Base-by-base conservation (phyloP, 2,797 vertebrate species). In the Sebastes ruberrimus region DNA sequence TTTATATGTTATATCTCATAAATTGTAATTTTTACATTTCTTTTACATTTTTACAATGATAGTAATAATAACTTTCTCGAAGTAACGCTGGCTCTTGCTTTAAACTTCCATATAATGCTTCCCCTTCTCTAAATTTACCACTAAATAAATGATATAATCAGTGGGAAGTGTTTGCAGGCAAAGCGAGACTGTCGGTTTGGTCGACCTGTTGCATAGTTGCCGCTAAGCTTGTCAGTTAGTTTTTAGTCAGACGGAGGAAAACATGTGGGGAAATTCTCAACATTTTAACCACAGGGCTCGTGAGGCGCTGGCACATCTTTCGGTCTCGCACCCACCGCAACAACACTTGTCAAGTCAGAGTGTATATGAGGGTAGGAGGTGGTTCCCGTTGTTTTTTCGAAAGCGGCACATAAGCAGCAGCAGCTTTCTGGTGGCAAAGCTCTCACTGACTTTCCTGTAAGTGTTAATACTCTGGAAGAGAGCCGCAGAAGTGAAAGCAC, bases 401-500 rank as follows among this genome's bases (percentile, higher is more conserved):
- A 13, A 20, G 60, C 25, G 10, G 27, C 60, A 76, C 4, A 1
- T 18, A 49, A 49, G 14, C 30, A 14, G 5, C 20, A 16, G 3
- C 27, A 52, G 42, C 3, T 5, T 14, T 46, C 22, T 27, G 30
- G 13, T 11, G 9, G 23, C 8, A 27, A 42, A 30, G 6, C 49
- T 1, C 13, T 86, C 65, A 79, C 84, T 73, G 86, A 63, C 61
- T 78, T 65, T 52, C 62, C 83, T 62, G 62, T 59, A 13, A 20
- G 3, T 2, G 23, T 4, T 27, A 22, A 10, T 74, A 5, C 14
- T 3, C 11, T 64, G 33, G 78, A 82, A 80, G 60, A 67, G 20
- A 5, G 4, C 53, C 55, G 79, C 83, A 83, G 86, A 93, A 90
- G 74, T 87, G 89, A 91, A 89, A 94, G 76, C 28, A 10, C 10